Evolutionary conservation across 2,888 invertebrate species (phyloP), one percentile per base, ranked within the genome.

Genomic region (Lydus trimaculatus): DNA sequence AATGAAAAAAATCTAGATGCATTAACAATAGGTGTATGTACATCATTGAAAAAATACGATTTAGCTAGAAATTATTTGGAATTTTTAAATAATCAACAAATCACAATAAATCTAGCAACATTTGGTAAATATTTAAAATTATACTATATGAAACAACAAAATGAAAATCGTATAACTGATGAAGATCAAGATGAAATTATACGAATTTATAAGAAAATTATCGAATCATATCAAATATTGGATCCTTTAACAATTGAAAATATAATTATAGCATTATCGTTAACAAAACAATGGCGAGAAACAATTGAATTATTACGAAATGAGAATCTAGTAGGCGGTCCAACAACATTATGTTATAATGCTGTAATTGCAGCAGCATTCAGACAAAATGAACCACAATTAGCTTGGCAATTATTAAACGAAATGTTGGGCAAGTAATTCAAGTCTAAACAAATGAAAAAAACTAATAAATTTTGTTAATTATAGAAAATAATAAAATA

Each of bases 281-380:
- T 88, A 23, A 91, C 92, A 9, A 82, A 87, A 65, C 85, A 89
- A 73, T 94, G 93, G 92, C 86, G 87, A 74, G 88, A 90, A 67
- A 87, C 89, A 52, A 64, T 90, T 0, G 86, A 89, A 73, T 84
- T 93, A 15, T 80, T 92, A 28, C 62, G 89, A 90, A 79, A 87
- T 90, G 61, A 86, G 88, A 79, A 58, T 88, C 8, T 52, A 13
- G 23, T 52, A 1, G 25, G 13, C 20, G 52, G 52, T 5, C 52
- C 52, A 23, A 31, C 58, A 31, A 1, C 64, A n/a, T 13, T 15
- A 9, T 62, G 23, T 0, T 90, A 90, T 72, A 89, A 88, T 76
- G 84, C 85, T 0, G 65, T 92, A 28, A 85, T 89, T 70, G 79
- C 84, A 15, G 89, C 91, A 64, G 89, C 93, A 1, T 81, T 81